Base-by-base conservation (phyloP, 2,888 invertebrate genomes). In the Tholera decimalis region DNA sequence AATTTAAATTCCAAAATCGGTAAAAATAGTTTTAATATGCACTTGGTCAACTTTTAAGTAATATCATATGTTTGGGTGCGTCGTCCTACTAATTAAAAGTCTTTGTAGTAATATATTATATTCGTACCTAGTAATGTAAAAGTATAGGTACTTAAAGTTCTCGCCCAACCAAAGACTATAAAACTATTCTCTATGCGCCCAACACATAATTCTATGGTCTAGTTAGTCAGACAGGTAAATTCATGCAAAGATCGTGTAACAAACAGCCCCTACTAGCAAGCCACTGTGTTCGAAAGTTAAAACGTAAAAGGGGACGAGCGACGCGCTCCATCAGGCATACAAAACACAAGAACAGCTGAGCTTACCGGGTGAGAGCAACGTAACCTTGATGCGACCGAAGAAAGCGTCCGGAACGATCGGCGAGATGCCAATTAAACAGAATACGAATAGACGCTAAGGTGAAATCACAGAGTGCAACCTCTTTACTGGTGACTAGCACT, bases 381-480 rank as follows among this genome's bases (percentile, higher is more conserved):
- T 88, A 91, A 91, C 92, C 91, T 92, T 92, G 91, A 91, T 91
- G 89, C 84, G 83, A 81, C 73, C 84, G 88, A 94, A 91, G 94
- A 94, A 94, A 94, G 94, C 93, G 91, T 61, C 83, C 88, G 88
- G 85, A 86, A 89, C 88, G 85, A 89, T 88, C 85, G 82, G 58
- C 77, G 81, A 88, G 85, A 86, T 85, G 84, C 85, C 89, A 90
- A 91, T 92, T 90, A 88, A 84, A 88, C 86, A 84, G 84, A 88
- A 88, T 89, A 88, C 87, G 84, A 85, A 85, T 86, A 83, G 86
- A 82, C 83, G 83, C 77, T 83, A 82, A 89, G 85, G 89, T 86
- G 90, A 89, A 89, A 89, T 85, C 86, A 77, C 50, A 26, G 68
- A 72, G 56, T 68, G 70, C 76, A 81, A 80, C 79, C 80, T 84